Percentiles rank a stretch among this genome's conserved stretches.
phyloP scores from a whole-genome alignment of 2,113 vertebrate species.

The Delphinapterus leucas region DNA sequence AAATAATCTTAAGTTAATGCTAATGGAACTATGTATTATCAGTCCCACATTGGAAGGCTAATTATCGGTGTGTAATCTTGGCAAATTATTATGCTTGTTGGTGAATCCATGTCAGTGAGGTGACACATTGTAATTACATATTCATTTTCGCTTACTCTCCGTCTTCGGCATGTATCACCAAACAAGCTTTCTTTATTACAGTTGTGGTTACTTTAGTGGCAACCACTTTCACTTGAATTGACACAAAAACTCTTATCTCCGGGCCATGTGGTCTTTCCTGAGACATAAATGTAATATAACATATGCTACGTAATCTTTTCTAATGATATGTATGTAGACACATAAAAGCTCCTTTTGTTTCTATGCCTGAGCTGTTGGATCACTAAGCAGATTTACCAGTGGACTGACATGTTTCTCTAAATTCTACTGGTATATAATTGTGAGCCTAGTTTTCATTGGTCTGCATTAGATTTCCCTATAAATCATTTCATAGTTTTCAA shows the following conservation, averaged over 20 bases:
- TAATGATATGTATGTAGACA: background rate
- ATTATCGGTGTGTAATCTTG: slow-evolving; percentile 49
- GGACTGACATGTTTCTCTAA: background rate
- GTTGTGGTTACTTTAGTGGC: slow-evolving; percentile 38
- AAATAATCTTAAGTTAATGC: slow-evolving; percentile 51
- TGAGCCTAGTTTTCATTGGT: background rate
- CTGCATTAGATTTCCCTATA: background rate
- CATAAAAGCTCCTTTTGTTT: background rate
- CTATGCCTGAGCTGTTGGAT: background rate
- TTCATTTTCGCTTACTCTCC: slow-evolving; percentile 50
- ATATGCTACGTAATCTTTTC: background rate
- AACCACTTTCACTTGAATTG: slow-evolving; percentile 34
- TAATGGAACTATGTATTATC: slow-evolving; percentile 49
- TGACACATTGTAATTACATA: slow-evolving; percentile 55
- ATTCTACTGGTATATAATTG: background rate
- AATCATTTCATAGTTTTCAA: background rate
- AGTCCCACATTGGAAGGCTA: slow-evolving; percentile 38
- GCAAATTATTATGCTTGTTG: slow-evolving; percentile 60
- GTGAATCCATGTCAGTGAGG: slow-evolving; percentile 42
- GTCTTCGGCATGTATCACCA: slow-evolving; percentile 34
- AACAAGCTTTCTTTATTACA: slow-evolving; percentile 41
- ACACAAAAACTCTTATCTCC: slow-evolving; percentile 19
- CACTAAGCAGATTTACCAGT: background rate
- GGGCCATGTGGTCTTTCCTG: background rate
- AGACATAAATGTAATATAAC: background rate